phyloP scores from a whole-genome alignment of 2,113 vertebrate species.

The Leptocoma aspasia region DNA sequence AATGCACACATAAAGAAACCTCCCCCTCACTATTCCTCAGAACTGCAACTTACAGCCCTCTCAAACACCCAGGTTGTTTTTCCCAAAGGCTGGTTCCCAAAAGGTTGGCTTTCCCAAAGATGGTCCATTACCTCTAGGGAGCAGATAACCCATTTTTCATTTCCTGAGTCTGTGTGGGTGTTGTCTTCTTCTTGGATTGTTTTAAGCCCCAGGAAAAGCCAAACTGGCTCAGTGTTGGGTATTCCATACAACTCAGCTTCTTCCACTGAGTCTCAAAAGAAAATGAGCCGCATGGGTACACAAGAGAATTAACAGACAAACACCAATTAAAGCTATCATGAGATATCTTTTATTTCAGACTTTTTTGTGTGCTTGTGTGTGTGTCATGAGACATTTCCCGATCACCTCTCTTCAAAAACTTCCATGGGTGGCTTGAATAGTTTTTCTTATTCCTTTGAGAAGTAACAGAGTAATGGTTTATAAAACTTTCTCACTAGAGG shows the following conservation, averaged over 20 bases:
- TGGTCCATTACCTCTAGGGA: background rate
- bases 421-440: background rate
- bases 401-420: background rate
- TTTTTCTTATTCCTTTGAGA: background rate
- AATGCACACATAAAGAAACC: background rate
- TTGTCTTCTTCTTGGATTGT: background rate
- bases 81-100: background rate
- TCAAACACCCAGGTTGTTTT: background rate
- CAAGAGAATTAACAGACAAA: background rate
- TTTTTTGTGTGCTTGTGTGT: background rate
- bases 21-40: background rate
- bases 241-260: background rate
- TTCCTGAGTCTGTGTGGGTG: too few relatives aligned
- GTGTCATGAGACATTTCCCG: background rate
- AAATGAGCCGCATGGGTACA: background rate
- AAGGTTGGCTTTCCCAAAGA: background rate
- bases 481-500: background rate
- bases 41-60: background rate
- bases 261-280: background rate
- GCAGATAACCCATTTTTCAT: slow-evolving; percentile 11
- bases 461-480: background rate
- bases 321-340: background rate
- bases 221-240: background rate
- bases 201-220: background rate
- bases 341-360: background rate